phyloP scores from a whole-genome alignment of 2,113 vertebrate genomes.

The Amblyopsis rosae region DNA sequence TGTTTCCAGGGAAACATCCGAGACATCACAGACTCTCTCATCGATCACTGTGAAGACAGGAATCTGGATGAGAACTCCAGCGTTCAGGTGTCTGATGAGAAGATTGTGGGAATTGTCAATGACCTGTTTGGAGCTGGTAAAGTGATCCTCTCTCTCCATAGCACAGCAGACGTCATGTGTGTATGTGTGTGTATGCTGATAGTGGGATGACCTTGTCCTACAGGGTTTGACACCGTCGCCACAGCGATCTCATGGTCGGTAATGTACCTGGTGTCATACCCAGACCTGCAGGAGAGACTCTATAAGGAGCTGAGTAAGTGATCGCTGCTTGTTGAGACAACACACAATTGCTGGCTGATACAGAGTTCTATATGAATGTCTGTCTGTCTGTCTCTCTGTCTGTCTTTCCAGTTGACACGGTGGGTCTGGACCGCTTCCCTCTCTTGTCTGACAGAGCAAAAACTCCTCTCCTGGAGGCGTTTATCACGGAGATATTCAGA shows the following conservation, averaged over 20 bases:
- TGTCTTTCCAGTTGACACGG: slow-evolving; percentile 72
- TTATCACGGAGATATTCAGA: slow-evolving; percentile 87
- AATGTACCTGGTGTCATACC: slow-evolving; percentile 82
- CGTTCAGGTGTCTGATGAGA: slow-evolving; percentile 75
- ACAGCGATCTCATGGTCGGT: slow-evolving; percentile 89
- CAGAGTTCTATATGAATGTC: not conserved
- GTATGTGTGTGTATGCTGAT: slow-evolving; percentile 3
- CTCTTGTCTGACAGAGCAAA: slow-evolving; percentile 75
- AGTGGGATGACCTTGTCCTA: not conserved
- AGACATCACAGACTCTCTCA: slow-evolving; percentile 93
- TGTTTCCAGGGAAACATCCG: slow-evolving; percentile 82
- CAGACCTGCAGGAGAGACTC: slow-evolving; percentile 84
- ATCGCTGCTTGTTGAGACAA: not conserved
- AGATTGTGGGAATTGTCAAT: slow-evolving; percentile 80
- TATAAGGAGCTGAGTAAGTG: slow-evolving; percentile 86
- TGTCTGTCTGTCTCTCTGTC: not conserved
- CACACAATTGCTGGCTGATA: not conserved
- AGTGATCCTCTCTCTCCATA: slow-evolving; percentile 31
- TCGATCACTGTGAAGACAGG: slow-evolving; percentile 85
- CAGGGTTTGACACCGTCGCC: slow-evolving; percentile 91
- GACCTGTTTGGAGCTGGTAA: slow-evolving; percentile 96
- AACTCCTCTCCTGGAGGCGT: slow-evolving; percentile 85
- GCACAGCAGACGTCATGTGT: not conserved
- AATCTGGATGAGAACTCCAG: slow-evolving; percentile 77
- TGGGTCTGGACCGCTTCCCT: slow-evolving; percentile 79